A percentile compares a stretch with the other conserved stretches of the same genome.
These are phyloP conservation scores for Holothuria leucospilota DNA, from an alignment of 53 echinoderm and acorn worm species.

Conservation along the genomic window DNA sequence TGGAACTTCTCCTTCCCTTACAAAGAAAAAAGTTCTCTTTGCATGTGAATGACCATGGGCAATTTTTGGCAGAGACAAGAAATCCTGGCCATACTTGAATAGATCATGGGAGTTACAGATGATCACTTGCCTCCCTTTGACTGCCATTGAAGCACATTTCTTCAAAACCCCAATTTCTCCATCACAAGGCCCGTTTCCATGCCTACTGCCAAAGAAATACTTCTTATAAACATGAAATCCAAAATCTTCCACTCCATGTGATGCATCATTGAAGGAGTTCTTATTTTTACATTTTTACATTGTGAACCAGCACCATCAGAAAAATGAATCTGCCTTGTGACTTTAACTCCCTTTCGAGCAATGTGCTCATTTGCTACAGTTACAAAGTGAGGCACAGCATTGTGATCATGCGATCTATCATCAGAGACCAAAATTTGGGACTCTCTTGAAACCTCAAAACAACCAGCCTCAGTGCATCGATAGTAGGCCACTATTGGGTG, in stretches of 20 bases:
- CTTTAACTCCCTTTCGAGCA: background rate
- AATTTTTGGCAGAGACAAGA: background rate
- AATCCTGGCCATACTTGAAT: conserved; percentile 11
- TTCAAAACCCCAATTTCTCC: conserved; percentile 14
- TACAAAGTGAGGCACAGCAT: conserved; percentile 1
- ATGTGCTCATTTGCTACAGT: background rate
- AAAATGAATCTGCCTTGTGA: background rate
- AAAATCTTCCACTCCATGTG: background rate
- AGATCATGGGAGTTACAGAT: conserved; percentile 16
- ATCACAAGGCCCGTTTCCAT: conserved; percentile 28
- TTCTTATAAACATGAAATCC: background rate
- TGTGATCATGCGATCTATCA: conserved; percentile 29
- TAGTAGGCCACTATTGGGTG: conserved; percentile 56
- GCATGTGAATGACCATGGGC: background rate
- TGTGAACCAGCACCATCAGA: conserved; percentile 19
- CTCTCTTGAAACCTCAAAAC: background rate
- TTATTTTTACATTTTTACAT: conserved; percentile 21
- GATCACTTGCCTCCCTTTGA: background rate
- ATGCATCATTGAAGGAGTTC: conserved; percentile 4
- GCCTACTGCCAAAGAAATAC: conserved; percentile 20
- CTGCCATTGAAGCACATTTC: background rate
- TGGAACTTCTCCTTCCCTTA: conserved; percentile 1
- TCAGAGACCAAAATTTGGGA: conserved; percentile 27
- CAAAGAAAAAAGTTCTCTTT: conserved; percentile 12
- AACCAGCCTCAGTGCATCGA: background rate